phyloP scores from a whole-genome alignment of 2,797 vertebrate species.

The Amblyraja radiata region DNA sequence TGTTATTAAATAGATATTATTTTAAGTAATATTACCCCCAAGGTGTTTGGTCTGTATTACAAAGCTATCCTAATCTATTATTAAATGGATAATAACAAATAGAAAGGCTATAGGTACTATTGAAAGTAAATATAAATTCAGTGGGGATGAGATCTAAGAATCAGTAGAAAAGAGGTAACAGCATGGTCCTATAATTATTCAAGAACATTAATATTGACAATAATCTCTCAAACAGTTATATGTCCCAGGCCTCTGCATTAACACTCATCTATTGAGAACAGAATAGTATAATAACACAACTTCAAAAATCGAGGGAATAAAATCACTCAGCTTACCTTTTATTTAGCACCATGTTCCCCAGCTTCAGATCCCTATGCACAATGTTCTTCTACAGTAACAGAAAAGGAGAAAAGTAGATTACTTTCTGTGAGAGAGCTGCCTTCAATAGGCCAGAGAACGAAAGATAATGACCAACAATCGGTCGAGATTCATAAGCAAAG shows the following conservation, averaged over 20 bases:
- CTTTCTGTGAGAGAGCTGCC: not conserved
- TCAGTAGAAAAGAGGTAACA: not conserved
- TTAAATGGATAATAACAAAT: not conserved
- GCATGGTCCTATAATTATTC: constrained; percentile 51
- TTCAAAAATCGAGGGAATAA: not conserved
- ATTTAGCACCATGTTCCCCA: constrained; percentile 99
- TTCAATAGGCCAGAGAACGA: not conserved
- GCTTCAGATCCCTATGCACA: constrained; percentile 96
- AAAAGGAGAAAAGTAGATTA: not conserved
- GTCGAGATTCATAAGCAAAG: too few species aligned
- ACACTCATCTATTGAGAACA: constrained; percentile 39
- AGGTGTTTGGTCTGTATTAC: too few species aligned
- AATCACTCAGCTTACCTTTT: constrained; percentile 74
- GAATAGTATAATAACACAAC: constrained; percentile 52
- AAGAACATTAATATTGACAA: constrained; percentile 36
- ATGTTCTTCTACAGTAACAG: constrained; percentile 83
- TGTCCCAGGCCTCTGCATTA: too few species aligned
- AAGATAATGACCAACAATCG: not conserved
- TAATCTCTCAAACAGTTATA: constrained; percentile 24
- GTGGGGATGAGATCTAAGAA: not conserved
- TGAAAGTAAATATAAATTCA: not conserved
- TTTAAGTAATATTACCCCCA: not conserved
- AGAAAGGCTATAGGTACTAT: not conserved
- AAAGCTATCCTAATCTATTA: not conserved
- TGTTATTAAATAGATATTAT: not conserved